A percentile compares a stretch with the other conserved stretches of the same genome.
Evolutionary conservation across 2,797 vertebrate species (phyloP).

Genomic region (Pantherophis vulpinus): DNA sequence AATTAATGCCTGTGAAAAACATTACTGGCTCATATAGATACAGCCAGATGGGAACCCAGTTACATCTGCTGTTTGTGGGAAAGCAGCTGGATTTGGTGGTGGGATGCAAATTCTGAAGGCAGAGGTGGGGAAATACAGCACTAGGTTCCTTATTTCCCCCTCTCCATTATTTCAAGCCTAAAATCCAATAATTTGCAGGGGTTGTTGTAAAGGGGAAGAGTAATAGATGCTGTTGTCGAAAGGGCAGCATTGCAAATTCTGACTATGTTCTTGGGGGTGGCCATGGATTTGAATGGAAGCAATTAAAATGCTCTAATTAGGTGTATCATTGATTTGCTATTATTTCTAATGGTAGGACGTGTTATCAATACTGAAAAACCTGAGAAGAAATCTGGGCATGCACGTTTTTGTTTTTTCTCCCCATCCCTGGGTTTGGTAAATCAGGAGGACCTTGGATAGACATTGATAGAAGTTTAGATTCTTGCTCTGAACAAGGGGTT

Average conservation of each 20-base stretch:
- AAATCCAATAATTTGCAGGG: fast-evolving
- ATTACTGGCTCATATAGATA: fast-evolving
- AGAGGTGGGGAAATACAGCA: not conserved
- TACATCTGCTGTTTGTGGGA: not conserved
- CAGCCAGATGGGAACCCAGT: not conserved
- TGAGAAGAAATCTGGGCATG: not conserved
- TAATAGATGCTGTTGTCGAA: not conserved
- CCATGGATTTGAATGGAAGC: not conserved
- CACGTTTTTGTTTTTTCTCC: not conserved
- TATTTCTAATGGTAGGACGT: constrained; percentile 15
- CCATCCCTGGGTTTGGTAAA: too few relatives aligned
- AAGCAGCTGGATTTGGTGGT: not conserved
- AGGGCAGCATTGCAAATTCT: not conserved
- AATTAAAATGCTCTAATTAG: constrained; percentile 17
- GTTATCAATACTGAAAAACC: fast-evolving
- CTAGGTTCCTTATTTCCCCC: not conserved
- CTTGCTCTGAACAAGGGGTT: not conserved
- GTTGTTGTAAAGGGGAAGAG: fast-evolving
- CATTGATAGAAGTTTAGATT: not conserved
- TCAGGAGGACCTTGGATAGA: not conserved
- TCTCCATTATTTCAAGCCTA: fast-evolving
- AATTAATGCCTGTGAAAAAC: not conserved
- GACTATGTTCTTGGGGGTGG: not conserved
- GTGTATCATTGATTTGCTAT: not conserved
- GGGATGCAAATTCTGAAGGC: fast-evolving